Conservation (phyloP, 1,140 invertebrate genomes). For the Ylistrum balloti region DNA sequence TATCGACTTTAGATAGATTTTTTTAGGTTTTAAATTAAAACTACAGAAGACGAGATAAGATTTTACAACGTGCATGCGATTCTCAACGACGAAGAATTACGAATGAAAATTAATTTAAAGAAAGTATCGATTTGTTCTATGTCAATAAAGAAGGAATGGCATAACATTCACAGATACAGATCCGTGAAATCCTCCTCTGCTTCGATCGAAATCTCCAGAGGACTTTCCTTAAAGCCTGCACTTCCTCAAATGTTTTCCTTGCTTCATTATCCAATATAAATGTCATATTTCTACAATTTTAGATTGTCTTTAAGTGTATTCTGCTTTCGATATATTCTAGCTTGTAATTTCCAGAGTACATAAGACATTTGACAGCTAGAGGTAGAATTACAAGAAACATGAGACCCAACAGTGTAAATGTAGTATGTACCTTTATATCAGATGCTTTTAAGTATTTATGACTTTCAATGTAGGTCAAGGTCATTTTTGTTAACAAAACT, state of each 20-base stretch:
- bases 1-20: background rate
- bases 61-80: background rate
- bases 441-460: no score
- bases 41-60: background rate
- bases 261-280: background rate
- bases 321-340: no score
- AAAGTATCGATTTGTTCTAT: background rate
- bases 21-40: background rate
- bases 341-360: no score
- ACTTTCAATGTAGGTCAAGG: no score
- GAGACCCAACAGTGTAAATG: no score
- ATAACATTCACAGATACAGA: background rate
- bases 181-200: background rate
- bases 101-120: background rate
- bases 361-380: no score
- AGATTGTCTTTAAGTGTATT: background rate
- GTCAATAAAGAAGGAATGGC: background rate
- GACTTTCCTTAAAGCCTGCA: background rate
- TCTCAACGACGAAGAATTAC: background rate
- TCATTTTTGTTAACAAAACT: no score
- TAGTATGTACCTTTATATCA: no score
- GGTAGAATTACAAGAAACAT: no score
- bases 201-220: background rate
- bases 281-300: background rate
- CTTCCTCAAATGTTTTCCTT: background rate